Percentiles rank a stretch among this genome's conserved stretches.
These are phyloP conservation scores for Jaculus jaculus DNA, from an alignment of 2,113 vertebrate genomes.

Conservation along the genomic window DNA sequence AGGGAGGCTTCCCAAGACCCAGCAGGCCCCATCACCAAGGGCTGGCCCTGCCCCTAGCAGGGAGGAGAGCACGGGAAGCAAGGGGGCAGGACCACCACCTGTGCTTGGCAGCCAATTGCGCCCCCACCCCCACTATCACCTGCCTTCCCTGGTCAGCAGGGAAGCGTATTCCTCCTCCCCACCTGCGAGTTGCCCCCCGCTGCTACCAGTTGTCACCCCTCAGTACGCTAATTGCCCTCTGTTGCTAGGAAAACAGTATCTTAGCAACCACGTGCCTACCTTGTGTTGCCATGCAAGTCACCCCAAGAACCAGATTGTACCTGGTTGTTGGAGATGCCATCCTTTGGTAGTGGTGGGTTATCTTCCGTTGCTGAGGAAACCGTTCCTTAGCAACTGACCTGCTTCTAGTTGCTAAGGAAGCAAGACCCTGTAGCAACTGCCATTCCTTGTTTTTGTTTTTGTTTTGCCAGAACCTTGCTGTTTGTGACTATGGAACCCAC, in stretches of 20 bases:
- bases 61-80: constrained; percentile 45
- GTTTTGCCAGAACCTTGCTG: neutral
- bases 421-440: neutral
- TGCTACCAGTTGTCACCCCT: neutral
- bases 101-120: neutral
- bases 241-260: neutral
- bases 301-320: neutral
- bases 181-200: neutral
- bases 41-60: constrained; percentile 65
- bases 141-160: neutral
- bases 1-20: constrained; percentile 69
- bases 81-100: neutral
- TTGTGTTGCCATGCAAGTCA: neutral
- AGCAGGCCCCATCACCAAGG: constrained; percentile 37
- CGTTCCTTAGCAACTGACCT: neutral
- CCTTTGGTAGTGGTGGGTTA: neutral
- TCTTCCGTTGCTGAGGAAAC: constrained; percentile 3
- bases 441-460: neutral
- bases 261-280: neutral
- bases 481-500: neutral
- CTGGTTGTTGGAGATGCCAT: neutral
- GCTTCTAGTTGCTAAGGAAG: neutral
- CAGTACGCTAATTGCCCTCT: neutral
- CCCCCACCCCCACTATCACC: neutral
- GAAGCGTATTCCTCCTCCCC: neutral